These are phyloP conservation scores for Hemicentrotus pulcherrimus DNA, from an alignment of 35 echinoderm and acorn worm species.

Conservation along the genomic window DNA sequence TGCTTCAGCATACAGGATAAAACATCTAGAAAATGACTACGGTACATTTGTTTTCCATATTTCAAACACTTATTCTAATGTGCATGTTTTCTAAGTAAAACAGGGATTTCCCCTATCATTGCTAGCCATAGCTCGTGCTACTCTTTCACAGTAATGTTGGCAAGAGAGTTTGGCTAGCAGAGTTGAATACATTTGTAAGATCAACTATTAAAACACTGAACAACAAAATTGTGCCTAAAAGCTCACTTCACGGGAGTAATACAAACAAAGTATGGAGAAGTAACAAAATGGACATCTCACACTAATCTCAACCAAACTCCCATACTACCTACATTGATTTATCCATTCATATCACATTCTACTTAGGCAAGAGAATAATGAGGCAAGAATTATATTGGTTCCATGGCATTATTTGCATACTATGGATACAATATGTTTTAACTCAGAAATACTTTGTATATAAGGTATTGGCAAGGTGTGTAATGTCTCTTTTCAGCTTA, in stretches of 20 bases:
- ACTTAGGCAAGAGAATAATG: not conserved
- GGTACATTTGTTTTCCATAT: too few species aligned
- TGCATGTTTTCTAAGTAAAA: too few species aligned
- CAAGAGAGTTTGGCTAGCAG: not conserved
- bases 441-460: too few species aligned
- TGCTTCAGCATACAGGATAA: too few species aligned
- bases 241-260: not conserved
- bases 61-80: too few species aligned
- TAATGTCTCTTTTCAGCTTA: too few species aligned
- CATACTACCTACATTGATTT: not conserved
- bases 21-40: too few species aligned
- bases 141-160: not conserved
- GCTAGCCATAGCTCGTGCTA: not conserved
- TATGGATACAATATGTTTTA: not conserved
- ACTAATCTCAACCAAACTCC: not conserved
- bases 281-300: not conserved
- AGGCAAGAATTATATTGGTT: not conserved
- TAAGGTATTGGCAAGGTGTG: not conserved
- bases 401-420: not conserved
- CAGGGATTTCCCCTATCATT: too few species aligned
- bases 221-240: not conserved
- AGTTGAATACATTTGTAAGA: conserved; percentile 2
- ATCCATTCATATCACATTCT: too few species aligned
- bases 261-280: not conserved
- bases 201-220: not conserved